Evolutionary conservation across 35 echinoderm and acorn worm genomes (phyloP), one percentile per base, ranked within the genome.

Genomic region (Ophioderma brevispina): DNA sequence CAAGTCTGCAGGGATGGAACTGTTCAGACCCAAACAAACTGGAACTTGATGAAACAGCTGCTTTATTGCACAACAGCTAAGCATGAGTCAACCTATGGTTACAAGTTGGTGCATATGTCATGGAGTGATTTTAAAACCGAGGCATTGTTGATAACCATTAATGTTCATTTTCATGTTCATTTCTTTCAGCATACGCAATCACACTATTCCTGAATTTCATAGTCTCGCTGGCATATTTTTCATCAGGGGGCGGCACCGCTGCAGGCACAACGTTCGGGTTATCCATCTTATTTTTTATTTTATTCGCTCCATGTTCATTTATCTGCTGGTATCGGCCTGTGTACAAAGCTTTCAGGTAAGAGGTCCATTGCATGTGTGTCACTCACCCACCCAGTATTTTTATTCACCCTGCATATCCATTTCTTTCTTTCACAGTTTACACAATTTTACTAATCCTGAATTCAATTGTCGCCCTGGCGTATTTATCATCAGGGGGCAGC

Each of bases 311-410:
- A 80, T 87, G 76, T 42, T 95, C 94, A 92, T 95, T 90, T 88
- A 19, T 95, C 40, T 95, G 94, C 78, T 95, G 94, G 94, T 95
- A 92, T 79, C 87, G 94, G 64, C 94, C 94, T 31, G 81, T 95
- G n/a, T 95, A 95, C 81, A 95, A 95, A 78, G 94, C 94, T 43
- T 95, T 95, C 80, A 95, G 94, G 94, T 95, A 78, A 82, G 50
- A 78, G 30, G n/a, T n/a, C n/a, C n/a, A n/a, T n/a, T n/a, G n/a
- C n/a, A n/a, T n/a, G n/a, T n/a, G n/a, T n/a, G n/a, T n/a, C n/a
- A n/a, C n/a, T n/a, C n/a, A n/a, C n/a, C n/a, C n/a, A n/a, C n/a
- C n/a, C n/a, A n/a, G n/a, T n/a, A n/a, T n/a, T n/a, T n/a, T n/a
- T n/a, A n/a, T n/a, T n/a, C n/a, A n/a, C n/a, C n/a, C n/a, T n/a